Conservation (phyloP, 2,797 vertebrate genomes). For the Rhynchotus rufescens region DNA sequence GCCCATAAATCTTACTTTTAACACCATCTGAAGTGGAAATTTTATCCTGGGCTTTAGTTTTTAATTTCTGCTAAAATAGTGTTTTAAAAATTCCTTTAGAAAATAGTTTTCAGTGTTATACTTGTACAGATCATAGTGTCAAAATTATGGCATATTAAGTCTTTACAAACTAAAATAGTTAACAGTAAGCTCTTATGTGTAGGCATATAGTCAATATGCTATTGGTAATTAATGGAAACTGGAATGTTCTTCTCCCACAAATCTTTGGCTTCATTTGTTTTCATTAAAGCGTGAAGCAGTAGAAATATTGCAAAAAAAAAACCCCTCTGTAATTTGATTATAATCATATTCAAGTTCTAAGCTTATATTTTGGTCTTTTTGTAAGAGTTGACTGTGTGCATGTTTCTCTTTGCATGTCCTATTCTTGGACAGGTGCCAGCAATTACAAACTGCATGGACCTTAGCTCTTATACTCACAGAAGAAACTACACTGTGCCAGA, state of each 20-base stretch:
- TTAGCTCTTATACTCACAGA: not conserved
- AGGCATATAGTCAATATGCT: not conserved
- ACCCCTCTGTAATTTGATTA: not conserved
- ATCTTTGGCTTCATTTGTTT: not conserved
- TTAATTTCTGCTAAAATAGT: not conserved
- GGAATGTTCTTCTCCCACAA: not conserved
- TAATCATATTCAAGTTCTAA: not conserved
- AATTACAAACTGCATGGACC: not conserved
- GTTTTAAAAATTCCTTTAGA: not conserved
- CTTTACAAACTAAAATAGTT: not conserved
- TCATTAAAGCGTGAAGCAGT: not conserved
- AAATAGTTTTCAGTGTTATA: not conserved
- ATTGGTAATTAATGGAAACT: not conserved
- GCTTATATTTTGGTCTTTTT: not conserved
- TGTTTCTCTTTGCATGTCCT: not conserved
- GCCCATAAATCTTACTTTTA: not conserved
- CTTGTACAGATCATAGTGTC: not conserved
- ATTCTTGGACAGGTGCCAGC: not conserved
- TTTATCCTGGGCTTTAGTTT: not conserved
- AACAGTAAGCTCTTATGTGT: not conserved
- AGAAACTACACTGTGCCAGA: not conserved
- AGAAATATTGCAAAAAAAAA: slow-evolving; percentile 15
- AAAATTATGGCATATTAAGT: not conserved
- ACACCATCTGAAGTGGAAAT: not conserved
- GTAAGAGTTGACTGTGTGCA: not conserved